Evolutionary conservation across 1,140 invertebrate genomes (phyloP).

Genomic region (Macrobrachium nipponense): DNA sequence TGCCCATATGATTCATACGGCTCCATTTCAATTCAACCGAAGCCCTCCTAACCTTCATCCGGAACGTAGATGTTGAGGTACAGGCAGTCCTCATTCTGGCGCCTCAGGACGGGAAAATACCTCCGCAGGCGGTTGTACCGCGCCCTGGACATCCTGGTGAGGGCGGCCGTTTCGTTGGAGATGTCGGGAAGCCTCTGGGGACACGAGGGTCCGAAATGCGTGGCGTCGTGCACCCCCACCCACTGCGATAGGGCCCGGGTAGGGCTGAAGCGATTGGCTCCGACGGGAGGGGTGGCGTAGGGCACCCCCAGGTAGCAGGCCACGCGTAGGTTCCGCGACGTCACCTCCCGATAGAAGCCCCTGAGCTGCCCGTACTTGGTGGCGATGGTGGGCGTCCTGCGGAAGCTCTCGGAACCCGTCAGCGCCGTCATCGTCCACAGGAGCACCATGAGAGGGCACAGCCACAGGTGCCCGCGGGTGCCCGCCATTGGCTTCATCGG

Average conservation of each 20-base stretch:
- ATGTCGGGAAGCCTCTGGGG: constrained; percentile 67
- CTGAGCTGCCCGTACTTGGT: constrained; percentile 45
- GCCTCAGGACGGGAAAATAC: constrained; percentile 29
- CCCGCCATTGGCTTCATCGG: too few relatives aligned
- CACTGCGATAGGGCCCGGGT: constrained; percentile 45
- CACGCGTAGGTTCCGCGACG: constrained; percentile 67
- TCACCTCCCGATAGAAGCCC: constrained; percentile 25
- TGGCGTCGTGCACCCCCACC: constrained; percentile 42
- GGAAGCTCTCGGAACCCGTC: background rate
- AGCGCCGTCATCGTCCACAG: too few relatives aligned
- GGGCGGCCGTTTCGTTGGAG: constrained; percentile 42
- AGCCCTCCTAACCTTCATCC: constrained; percentile 32
- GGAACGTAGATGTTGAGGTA: constrained; percentile 52
- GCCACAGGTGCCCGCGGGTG: too few relatives aligned
- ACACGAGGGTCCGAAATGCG: constrained; percentile 41
- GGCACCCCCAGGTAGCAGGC: constrained; percentile 46
- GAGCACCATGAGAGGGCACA: too few relatives aligned
- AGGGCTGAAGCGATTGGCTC: constrained; percentile 49
- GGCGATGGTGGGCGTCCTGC: constrained; percentile 31
- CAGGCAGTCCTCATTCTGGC: constrained; percentile 45
- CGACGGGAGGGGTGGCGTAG: constrained; percentile 43
- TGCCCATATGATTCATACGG: background rate
- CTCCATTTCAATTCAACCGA: too few relatives aligned
- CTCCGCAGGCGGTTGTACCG: constrained; percentile 16
- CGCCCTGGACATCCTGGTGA: constrained; percentile 31